Conservation (phyloP, 2,797 vertebrate genomes). For the Enteromius argenteus region DNA sequence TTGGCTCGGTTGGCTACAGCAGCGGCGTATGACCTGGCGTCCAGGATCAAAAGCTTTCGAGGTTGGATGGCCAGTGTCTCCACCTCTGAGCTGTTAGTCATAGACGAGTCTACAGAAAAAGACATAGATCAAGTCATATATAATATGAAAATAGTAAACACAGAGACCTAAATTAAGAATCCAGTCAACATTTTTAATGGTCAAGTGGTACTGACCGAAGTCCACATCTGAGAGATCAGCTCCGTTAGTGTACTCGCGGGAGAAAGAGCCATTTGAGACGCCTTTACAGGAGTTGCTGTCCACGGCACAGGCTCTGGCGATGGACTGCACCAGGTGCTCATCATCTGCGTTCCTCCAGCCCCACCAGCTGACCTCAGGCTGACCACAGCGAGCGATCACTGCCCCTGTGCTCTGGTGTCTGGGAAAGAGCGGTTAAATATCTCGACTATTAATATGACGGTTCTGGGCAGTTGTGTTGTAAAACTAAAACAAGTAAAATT, state of each 20-base stretch:
- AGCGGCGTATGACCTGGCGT: constrained; percentile 93
- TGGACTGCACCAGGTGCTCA: constrained; percentile 94
- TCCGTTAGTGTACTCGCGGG: constrained; percentile 81
- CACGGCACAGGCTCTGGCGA: constrained; percentile 94
- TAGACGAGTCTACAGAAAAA: constrained; percentile 84
- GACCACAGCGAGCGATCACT: constrained; percentile 96
- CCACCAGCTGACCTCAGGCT: constrained; percentile 99
- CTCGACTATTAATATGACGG: background rate
- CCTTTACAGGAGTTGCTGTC: constrained; percentile 81
- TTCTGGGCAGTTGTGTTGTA: background rate
- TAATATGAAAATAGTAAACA: background rate
- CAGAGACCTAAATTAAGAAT: background rate
- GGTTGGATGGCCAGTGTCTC: constrained; percentile 88
- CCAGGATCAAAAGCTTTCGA: constrained; percentile 93
- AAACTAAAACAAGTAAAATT: background rate
- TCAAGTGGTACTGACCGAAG: constrained; percentile 82
- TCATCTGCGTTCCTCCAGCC: constrained; percentile 98
- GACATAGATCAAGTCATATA: background rate
- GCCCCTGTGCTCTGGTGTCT: constrained; percentile 95
- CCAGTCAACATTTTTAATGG: background rate
- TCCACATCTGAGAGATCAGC: constrained; percentile 89
- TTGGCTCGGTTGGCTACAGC: constrained; percentile 97
- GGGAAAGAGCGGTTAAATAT: background rate
- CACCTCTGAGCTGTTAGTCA: constrained; percentile 89
- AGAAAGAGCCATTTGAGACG: constrained; percentile 79